Conservation (phyloP, 2,888 invertebrate species). For the Torymus aiolomorphi region DNA sequence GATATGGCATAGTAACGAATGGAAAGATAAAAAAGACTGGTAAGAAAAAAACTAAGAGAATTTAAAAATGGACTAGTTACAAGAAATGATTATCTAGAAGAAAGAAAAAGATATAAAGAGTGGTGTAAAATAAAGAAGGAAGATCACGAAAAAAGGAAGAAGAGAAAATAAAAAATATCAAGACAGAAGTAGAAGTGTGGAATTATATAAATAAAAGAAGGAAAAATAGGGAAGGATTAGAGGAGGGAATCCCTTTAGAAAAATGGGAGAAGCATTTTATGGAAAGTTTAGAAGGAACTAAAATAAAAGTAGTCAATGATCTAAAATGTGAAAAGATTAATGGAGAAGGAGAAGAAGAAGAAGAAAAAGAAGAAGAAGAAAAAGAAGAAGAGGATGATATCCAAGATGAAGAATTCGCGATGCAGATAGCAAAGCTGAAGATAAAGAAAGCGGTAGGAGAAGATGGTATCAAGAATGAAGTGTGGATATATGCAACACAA, state of each 20-base stretch:
- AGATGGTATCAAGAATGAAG: constrained; percentile 36
- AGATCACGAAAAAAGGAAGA: constrained; percentile 15
- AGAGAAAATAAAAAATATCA: constrained; percentile 1
- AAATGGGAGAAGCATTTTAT: constrained; percentile 44
- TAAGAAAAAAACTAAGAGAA: constrained; percentile 7
- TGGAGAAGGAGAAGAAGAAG: too few species aligned
- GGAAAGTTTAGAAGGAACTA: constrained; percentile 16
- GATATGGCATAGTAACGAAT: constrained; percentile 7
- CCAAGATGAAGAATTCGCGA: constrained; percentile 1
- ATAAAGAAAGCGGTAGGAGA: constrained; percentile 44
- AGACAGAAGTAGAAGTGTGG: constrained; percentile 17
- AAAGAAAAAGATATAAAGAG: constrained; percentile 25
- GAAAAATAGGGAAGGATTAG: constrained; percentile 21
- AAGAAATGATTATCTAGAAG: constrained; percentile 5
- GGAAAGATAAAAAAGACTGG: not conserved
- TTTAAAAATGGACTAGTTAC: constrained; percentile 2
- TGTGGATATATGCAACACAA: constrained; percentile 16
- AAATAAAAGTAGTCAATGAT: not conserved
- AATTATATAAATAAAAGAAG: constrained; percentile 26
- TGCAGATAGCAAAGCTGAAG: constrained; percentile 26
- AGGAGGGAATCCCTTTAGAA: constrained; percentile 30
- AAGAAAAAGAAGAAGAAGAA: not conserved
- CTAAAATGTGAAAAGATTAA: too few species aligned
- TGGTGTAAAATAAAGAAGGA: not conserved
- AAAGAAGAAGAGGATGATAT: constrained; percentile 14